Base-by-base conservation (phyloP, 2,888 invertebrate species). In the Mylabris sibirica region DNA sequence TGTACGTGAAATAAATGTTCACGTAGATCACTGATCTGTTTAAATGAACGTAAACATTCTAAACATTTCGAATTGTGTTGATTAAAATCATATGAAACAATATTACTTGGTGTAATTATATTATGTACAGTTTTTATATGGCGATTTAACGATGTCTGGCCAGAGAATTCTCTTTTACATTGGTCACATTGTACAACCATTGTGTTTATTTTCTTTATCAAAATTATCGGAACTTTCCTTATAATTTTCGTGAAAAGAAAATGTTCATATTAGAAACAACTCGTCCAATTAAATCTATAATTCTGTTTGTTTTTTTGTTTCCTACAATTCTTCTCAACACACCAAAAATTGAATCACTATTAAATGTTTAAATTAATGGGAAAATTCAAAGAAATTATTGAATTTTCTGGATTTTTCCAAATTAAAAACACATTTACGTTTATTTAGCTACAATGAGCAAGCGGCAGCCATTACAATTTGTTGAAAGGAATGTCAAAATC, bases 21-120 rank as follows among this genome's bases (percentile, higher is more conserved):
- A 12, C 53, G 53, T 53, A 53, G 22, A 53, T 53, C 53, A 22
- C 53, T 53, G 22, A 53, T 53, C 22, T 53, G 53, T 53, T 53
- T 53, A 12, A 53, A 53, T 12, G 53, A 53, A 11, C 53, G 53
- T 22, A 53, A 53, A 53, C 53, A 53, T 53, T 53, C 53, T 9
- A 53, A 53, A 53, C 53, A 53, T 53, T 53, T 53, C 53, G 53
- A 53, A 53, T 53, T 53, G 11, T 53, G 22, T 12, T 53, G 53
- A 53, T 53, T 53, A 20, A 53, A 53, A 53, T 53, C 53, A 5
- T 53, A 53, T 12, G 53, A 53, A 11, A 53, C 53, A 4, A 53
- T 22, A 22, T 53, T 53, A 53, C 20, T 53, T 11, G 22, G 3
- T 53, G 22, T 22, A 3, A 11, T 11, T 2, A 53, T 22, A 53